Evolutionary conservation across 2,888 invertebrate genomes (phyloP), one percentile per base, ranked within the genome.

Genomic region (Galerucella pusilla): DNA sequence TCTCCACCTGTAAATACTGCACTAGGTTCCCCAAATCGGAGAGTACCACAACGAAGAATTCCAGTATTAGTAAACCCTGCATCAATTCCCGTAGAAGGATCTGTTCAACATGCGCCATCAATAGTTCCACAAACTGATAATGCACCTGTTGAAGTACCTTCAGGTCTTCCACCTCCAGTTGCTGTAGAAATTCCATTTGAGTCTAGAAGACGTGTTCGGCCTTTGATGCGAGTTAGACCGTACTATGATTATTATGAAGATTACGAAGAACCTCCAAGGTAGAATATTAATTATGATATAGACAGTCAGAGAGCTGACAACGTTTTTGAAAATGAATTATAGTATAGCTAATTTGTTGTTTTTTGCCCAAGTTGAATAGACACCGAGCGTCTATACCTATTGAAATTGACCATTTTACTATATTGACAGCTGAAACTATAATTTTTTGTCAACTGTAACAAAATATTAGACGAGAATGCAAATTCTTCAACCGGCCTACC

Each of bases 181-280:
- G 20, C 25, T 11, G 42, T 52, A 2, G 72, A 71, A 61, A 60
- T 64, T 9, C 69, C 77, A 11, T 45, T 67, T 57, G 86, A 91
- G 73, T 75, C 76, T 2, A 76, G 80, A 14, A 73, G 80, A 14
- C 54, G 68, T n/a, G 12, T 52, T 5, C 88, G 90, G 45, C 89
- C 91, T 0, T 84, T 83, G 54, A 88, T 92, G 72, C 88, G 91
- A 75, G 88, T 92, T 59, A 89, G 92, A 0, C 91, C 92, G 2
- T 88, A 87, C 16, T 92, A 93, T 79, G 93, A 94, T 75, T 94
- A 95, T 80, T 94, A 95, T 2, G 91, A 92, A 64, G 91, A 92
- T 71, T 91, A 91, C 35, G 90, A 93, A 63, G 85, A 90, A 86
- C 73, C 82, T 35, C 90, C 90, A 35, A 83, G 85, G 71, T 79